Percentiles rank a stretch among this genome's conserved stretches.
phyloP scores from a whole-genome alignment of 2,113 vertebrate genomes.

The Cacatua alba region DNA sequence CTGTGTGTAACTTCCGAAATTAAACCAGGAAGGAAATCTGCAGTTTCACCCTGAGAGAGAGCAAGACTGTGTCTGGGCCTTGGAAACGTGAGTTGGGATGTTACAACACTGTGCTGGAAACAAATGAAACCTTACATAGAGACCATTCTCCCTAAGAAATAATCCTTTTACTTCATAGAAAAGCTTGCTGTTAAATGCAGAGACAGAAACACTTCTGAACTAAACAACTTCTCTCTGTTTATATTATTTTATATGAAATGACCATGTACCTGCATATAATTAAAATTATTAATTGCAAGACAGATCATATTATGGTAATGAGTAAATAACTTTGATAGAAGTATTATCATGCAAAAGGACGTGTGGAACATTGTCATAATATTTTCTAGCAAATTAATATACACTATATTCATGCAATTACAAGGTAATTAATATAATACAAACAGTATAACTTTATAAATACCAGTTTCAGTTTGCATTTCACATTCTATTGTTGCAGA shows the following conservation, averaged over 20 bases:
- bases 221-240: not conserved
- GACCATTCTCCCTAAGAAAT: not conserved
- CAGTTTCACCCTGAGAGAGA: conserved; percentile 55
- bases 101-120: not conserved
- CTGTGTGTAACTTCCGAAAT: conserved; percentile 43
- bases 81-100: conserved; percentile 1
- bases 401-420: not conserved
- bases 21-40: conserved; percentile 76
- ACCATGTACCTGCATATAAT: not conserved
- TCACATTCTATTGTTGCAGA: not conserved
- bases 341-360: not conserved
- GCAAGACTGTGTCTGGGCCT: not conserved
- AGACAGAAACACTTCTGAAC: not conserved
- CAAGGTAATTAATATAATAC: not conserved
- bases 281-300: not conserved
- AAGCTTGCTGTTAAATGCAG: not conserved
- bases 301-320: not conserved
- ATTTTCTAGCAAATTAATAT: not conserved
- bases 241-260: not conserved
- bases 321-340: not conserved
- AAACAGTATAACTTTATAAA: not conserved
- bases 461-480: not conserved
- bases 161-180: not conserved
- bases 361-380: not conserved
- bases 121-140: not conserved